phyloP scores from a whole-genome alignment of 2,113 vertebrate genomes.

The Mastomys natalensis region DNA sequence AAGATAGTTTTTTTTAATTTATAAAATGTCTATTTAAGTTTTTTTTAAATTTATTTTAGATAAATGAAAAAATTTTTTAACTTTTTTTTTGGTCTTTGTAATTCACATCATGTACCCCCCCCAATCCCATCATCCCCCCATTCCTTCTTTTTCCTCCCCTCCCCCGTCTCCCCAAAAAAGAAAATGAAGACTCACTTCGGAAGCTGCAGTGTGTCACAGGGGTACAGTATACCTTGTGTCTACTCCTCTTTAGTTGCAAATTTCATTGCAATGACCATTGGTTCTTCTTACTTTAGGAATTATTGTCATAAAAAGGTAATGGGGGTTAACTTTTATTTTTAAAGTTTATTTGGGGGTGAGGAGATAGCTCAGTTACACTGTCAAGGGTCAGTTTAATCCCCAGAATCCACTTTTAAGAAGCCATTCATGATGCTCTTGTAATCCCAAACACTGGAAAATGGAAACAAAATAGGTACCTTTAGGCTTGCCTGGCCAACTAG shows the following conservation, averaged over 20 bases:
- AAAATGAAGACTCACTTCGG: not conserved
- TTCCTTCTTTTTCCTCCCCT: not conserved
- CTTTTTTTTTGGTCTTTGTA: not conserved
- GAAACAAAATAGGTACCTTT: too few relatives aligned
- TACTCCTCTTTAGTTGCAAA: not conserved
- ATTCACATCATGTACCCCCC: not conserved
- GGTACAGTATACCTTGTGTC: not conserved
- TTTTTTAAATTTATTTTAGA: not conserved
- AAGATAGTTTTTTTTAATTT: not conserved
- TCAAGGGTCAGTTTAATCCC: not conserved
- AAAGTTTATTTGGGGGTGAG: not conserved
- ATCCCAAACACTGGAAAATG: not conserved
- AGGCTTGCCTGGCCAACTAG: not conserved
- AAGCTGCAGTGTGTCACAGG: not conserved
- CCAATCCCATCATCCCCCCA: not conserved
- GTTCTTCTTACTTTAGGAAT: slow-evolving; percentile 42
- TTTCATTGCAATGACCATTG: not conserved
- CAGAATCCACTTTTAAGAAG: not conserved
- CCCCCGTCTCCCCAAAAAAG: not conserved
- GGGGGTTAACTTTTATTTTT: not conserved
- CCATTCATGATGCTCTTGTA: not conserved
- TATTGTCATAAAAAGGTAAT: not conserved
- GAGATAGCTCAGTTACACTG: not conserved
- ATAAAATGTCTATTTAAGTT: not conserved
- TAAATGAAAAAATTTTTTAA: not conserved